A percentile compares a stretch with the other conserved stretches of the same genome.
Conservation (phyloP, 1,140 invertebrate species). For the Hirudo medicinalis region DNA sequence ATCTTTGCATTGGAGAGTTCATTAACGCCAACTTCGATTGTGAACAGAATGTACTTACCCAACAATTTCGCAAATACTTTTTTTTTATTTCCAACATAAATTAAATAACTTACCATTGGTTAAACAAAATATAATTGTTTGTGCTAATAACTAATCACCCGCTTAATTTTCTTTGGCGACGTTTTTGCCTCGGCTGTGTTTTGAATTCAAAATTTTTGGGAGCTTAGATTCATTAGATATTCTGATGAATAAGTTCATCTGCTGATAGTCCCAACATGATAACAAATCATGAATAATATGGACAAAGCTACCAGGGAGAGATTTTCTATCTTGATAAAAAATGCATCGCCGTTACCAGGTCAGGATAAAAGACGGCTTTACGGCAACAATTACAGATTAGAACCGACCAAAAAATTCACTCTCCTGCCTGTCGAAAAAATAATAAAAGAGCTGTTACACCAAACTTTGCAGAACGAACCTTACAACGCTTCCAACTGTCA, state of each 20-base stretch:
- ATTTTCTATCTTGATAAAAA: conserved; percentile 2
- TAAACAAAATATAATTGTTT: too few relatives aligned
- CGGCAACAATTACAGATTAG: neutral
- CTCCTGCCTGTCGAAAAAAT: conserved; percentile 4
- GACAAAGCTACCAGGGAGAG: neutral
- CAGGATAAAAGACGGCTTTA: conserved; percentile 2
- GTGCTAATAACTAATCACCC: too few relatives aligned
- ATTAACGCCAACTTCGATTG: too few relatives aligned
- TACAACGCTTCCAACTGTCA: neutral
- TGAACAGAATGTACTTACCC: too few relatives aligned
- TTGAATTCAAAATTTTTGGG: conserved; percentile 1
- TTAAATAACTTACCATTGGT: too few relatives aligned
- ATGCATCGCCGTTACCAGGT: neutral
- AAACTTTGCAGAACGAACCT: neutral
- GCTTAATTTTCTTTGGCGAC: too few relatives aligned
- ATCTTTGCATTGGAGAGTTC: too few relatives aligned
- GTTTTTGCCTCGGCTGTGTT: too few relatives aligned
- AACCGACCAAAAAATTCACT: conserved; percentile 7
- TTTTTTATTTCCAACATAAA: too few relatives aligned
- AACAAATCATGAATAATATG: conserved; percentile 9
- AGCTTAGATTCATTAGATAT: neutral
- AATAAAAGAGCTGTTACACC: neutral
- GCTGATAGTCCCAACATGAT: neutral
- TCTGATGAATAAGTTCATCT: neutral
- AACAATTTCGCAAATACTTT: too few relatives aligned